These are phyloP conservation scores for Ophion ellenae DNA, from an alignment of 2,888 invertebrate species.

Conservation along the genomic window DNA sequence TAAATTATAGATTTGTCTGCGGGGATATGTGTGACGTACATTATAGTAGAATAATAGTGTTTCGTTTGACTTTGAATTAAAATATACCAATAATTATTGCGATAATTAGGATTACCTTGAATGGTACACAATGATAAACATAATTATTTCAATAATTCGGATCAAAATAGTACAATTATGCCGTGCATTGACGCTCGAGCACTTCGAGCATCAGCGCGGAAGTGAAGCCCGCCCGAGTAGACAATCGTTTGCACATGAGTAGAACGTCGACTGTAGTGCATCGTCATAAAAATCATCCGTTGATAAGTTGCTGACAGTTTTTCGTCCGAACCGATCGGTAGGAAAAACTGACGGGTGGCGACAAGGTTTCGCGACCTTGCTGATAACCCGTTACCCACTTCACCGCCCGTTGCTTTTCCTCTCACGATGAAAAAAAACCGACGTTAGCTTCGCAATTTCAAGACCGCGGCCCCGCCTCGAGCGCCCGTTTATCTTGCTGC, in stretches of 20 bases:
- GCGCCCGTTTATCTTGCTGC: background rate
- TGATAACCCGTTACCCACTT: constrained; percentile 60
- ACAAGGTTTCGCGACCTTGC: constrained; percentile 59
- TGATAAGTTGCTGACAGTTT: constrained; percentile 17
- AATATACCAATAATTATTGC: too few species aligned
- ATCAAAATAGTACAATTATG: too few species aligned
- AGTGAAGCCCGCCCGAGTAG: background rate
- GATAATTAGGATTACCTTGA: too few species aligned
- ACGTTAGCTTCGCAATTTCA: constrained; percentile 6
- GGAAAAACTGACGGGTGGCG: constrained; percentile 9
- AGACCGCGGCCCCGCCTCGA: background rate
- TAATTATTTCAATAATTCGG: too few species aligned
- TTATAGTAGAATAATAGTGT: too few species aligned
- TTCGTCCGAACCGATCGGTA: background rate
- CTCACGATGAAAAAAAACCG: constrained; percentile 1
- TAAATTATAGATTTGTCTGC: too few species aligned
- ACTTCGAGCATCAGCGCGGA: background rate
- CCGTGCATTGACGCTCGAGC: too few species aligned
- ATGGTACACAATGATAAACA: too few species aligned
- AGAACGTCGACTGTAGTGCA: background rate
- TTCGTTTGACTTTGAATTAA: too few species aligned
- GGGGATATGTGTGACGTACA: too few species aligned
- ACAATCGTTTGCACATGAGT: background rate
- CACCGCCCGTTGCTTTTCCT: constrained; percentile 19
- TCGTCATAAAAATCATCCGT: background rate